These are phyloP conservation scores for Scaptomyza graminum DNA, from an alignment of 1,140 invertebrate genomes.

Conservation along the genomic window DNA sequence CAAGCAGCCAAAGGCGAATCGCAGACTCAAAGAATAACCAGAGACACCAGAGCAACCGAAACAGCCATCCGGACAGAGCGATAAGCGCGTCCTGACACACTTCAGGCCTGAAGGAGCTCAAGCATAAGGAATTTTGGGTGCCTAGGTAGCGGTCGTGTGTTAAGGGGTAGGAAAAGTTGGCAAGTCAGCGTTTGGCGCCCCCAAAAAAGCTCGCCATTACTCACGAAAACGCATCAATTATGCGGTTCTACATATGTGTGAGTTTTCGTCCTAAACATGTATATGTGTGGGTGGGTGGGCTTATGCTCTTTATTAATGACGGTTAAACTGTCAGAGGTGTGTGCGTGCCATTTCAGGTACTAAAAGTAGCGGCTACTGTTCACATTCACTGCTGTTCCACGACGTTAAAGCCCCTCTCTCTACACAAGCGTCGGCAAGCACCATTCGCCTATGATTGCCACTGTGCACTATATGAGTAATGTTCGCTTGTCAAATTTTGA, in stretches of 20 bases:
- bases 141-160: not conserved
- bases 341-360: slow-evolving; percentile 72
- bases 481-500: slow-evolving; percentile 69
- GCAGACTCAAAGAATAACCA: slow-evolving; percentile 17
- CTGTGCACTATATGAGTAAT: slow-evolving; percentile 65
- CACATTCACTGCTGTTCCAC: not conserved
- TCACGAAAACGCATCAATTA: slow-evolving; percentile 81
- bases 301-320: slow-evolving; percentile 75
- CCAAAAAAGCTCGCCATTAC: slow-evolving; percentile 67
- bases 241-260: slow-evolving; percentile 51
- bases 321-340: slow-evolving; percentile 80
- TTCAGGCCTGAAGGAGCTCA: not conserved
- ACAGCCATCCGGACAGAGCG: slow-evolving; percentile 21
- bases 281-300: slow-evolving; percentile 1
- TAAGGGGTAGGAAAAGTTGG: slow-evolving; percentile 54
- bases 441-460: slow-evolving; percentile 17
- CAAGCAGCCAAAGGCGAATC: slow-evolving; percentile 50
- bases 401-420: not conserved
- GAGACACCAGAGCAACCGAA: slow-evolving; percentile 4
- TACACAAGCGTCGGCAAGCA: not conserved
- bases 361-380: slow-evolving; percentile 39
- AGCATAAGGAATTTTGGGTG: not conserved
- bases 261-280: not conserved
- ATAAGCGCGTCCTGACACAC: slow-evolving; percentile 29
- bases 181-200: slow-evolving; percentile 65